These are phyloP conservation scores for Spheniscus humboldti DNA, from an alignment of 2,797 vertebrate species.

Conservation along the genomic window DNA sequence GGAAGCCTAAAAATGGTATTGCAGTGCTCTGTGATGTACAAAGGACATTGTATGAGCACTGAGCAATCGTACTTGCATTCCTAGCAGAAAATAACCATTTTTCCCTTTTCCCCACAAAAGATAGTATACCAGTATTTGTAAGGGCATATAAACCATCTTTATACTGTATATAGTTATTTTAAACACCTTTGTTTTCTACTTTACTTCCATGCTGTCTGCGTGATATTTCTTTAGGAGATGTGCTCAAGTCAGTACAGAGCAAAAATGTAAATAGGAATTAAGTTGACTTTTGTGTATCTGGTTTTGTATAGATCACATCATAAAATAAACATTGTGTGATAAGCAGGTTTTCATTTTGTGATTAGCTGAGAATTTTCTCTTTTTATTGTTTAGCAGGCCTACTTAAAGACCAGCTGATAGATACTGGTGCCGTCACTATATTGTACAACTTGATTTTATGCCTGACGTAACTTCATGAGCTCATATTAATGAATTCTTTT, in stretches of 20 bases:
- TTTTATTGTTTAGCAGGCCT: not conserved
- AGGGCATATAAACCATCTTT: not conserved
- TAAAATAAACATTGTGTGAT: not conserved
- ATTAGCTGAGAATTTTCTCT: not conserved
- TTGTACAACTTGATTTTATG: not conserved
- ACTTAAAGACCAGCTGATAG: not conserved
- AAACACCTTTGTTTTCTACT: not conserved
- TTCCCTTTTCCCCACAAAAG: not conserved
- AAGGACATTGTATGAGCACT: conserved; percentile 24
- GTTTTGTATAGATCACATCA: not conserved
- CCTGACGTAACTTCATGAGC: not conserved
- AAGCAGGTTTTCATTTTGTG: not conserved
- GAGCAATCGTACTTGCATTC: not conserved
- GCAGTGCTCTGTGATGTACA: conserved; percentile 39
- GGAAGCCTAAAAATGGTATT: conserved; percentile 63
- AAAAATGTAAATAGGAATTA: not conserved
- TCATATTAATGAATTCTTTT: not conserved
- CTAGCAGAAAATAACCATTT: not conserved
- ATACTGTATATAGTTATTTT: not conserved
- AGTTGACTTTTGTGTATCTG: not conserved
- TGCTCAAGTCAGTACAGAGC: not conserved
- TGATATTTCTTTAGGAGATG: not conserved
- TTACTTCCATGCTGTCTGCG: fast-evolving
- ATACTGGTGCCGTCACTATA: not conserved
- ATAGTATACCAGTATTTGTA: not conserved